Conservation (phyloP, 2,797 vertebrate species). For the Cheirogaleus major region DNA sequence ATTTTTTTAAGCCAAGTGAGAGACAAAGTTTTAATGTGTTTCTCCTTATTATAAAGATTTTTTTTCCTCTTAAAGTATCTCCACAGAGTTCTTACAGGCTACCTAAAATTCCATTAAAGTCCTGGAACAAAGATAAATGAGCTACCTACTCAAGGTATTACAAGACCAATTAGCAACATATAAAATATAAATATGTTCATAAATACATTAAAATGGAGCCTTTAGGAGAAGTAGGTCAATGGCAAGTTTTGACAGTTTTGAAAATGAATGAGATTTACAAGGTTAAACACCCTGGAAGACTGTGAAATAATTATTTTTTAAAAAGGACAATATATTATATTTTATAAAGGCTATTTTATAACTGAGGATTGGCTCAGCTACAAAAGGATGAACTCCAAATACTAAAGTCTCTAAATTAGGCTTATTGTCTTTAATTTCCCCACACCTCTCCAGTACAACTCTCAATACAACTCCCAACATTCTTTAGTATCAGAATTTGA, state of each 20-base stretch:
- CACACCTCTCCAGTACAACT: not conserved
- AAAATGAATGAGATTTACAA: constrained; percentile 59
- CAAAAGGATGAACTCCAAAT: not conserved
- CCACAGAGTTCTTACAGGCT: not conserved
- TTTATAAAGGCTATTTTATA: not conserved
- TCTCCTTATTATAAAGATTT: not conserved
- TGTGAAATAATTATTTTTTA: constrained; percentile 19
- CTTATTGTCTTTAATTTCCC: not conserved
- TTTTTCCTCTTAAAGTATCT: not conserved
- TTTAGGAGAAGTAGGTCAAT: constrained; percentile 54
- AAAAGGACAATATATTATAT: not conserved
- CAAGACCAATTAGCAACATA: constrained; percentile 69
- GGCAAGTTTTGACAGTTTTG: not conserved
- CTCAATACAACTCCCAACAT: not conserved
- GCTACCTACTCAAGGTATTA: constrained; percentile 31
- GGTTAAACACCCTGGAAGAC: not conserved
- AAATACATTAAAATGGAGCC: constrained; percentile 64
- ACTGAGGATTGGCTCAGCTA: not conserved
- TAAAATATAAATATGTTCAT: constrained; percentile 78
- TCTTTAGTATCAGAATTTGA: not conserved
- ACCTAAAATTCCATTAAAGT: constrained; percentile 35
- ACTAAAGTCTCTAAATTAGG: not conserved
- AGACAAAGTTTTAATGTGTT: not conserved
- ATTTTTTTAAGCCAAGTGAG: not conserved
- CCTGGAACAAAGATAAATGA: constrained; percentile 57